Evolutionary conservation across 2,888 invertebrate species (phyloP), one percentile per base, ranked within the genome.

Genomic region (Stenodema calcarata): DNA sequence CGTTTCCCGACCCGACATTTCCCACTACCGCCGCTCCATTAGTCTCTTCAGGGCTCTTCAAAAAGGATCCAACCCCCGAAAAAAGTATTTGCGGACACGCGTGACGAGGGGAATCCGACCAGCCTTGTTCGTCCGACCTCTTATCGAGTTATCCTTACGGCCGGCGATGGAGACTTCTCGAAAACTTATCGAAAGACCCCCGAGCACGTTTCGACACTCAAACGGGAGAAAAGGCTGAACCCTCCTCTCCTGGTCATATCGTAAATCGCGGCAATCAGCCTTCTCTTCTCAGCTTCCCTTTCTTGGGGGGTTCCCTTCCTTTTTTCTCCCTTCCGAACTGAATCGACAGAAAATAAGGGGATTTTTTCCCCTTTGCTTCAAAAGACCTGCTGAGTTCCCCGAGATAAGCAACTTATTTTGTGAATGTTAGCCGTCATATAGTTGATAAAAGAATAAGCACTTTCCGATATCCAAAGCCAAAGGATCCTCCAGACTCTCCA

Each of bases 161-260:
- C 62, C 27, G 6, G 3, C 47, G 23, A 18, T 27, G 62, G 62
- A 9, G 23, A 62, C 18, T 27, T 78, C 27, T 44, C 27, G 78
- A 27, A 44, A 78, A 78, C 78, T 78, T 78, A 78, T 44, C 78
- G 78, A 78, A 78, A 27, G 78, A 42, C 23, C 44, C 27, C 78
- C 78, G 44, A 78, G 78, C 78, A 78, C 78, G 78, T 78, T 78
- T 44, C 78, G 78, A 78, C 78, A 78, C 78, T 78, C 78, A 78
- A 78, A 78, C 75, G 75, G 75, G n/a, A 11, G 18, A 35, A 18
- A 78, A 78, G 78, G 42, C 44, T 23, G 78, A 44, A 44, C 42
- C 44, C 44, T n/a, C 44, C 41, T 78, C 27, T 44, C 42, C 41
- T 27, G 44, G 44, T 44, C 41, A 18, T 78, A 18, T 78, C 78